phyloP scores from a whole-genome alignment of 1,140 invertebrate genomes.

The Drosophila willistoni region DNA sequence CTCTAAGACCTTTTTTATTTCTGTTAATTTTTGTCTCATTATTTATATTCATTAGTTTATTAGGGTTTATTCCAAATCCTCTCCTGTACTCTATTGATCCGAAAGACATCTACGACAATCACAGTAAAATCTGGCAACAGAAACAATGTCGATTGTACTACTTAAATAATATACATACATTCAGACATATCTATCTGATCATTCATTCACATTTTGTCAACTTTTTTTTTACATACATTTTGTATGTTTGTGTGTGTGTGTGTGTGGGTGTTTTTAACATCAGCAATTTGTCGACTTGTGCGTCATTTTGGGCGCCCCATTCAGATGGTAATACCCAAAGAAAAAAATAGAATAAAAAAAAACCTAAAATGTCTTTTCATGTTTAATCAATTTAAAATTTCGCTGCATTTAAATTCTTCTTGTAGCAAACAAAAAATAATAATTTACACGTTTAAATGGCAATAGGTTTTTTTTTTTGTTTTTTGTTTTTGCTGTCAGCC shows the following conservation, averaged over 20 bases:
- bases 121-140: background rate
- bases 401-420: background rate
- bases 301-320: background rate
- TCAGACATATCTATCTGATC: background rate
- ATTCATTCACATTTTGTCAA: constrained; percentile 3
- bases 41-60: no score
- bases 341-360: no score
- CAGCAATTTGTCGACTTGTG: background rate
- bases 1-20: no score
- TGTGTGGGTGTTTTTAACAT: background rate
- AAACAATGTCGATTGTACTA: constrained; percentile 2
- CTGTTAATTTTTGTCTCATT: no score
- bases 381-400: background rate
- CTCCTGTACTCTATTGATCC: background rate
- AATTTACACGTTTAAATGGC: no score
- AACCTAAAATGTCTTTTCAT: constrained; percentile 4
- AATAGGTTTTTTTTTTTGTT: no score
- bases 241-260: background rate
- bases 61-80: background rate
- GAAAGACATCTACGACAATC: background rate
- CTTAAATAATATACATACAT: background rate
- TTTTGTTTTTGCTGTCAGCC: no score
- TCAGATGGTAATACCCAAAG: constrained; percentile 3
- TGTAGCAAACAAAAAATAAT: background rate
- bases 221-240: background rate